Base-by-base conservation (phyloP, 2,113 vertebrate species). In the Corythoichthys intestinalis region DNA sequence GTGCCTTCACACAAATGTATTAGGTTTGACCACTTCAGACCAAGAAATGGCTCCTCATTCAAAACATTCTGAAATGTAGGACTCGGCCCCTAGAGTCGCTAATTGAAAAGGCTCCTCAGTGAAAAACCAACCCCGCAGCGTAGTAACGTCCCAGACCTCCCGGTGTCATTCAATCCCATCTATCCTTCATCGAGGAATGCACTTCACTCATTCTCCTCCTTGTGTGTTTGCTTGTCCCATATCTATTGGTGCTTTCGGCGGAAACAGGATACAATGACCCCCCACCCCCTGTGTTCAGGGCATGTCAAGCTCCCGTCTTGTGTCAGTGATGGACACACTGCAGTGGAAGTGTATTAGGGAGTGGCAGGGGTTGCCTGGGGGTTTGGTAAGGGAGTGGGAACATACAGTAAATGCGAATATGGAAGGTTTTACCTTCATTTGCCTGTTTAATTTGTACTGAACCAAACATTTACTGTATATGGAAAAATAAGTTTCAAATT, bases 181-280 rank as follows among this genome's bases (percentile, higher is more conserved):
- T 75, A 83, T 75, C 82, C 82, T 82, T 80, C 75, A 80, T 86
- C 83, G 78, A 86, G 91, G 91, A 92, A 92, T 93, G 90, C 74
- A 75, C 81, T 88, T 74, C 75, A 75, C 75, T 85, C 72, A 82
- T 82, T 85, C 82, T 86, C 77, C 84, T 79, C 80, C 84, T 2
- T 20, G 50, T 53, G 6, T 17, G 49, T 60, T 67, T 78, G 3
- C 65, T 79, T 74, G 48, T 67, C 69, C 82, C 76, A 83, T 70
- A 85, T 86, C 85, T 83, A 86, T 85, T 84, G 82, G 86, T 80
- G 71, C 78, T 72, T 37, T 66, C 56, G 58, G 48, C 73, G 84
- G 86, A 85, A 88, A 90, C 38, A 4, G 72, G 83, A 90, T 83
- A 87, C 81, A 69, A 76, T 80, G 85, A 87, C 86, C 88, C n/a